These are phyloP conservation scores for Cephus nigrinus DNA, from an alignment of 2,888 invertebrate species.

Conservation along the genomic window DNA sequence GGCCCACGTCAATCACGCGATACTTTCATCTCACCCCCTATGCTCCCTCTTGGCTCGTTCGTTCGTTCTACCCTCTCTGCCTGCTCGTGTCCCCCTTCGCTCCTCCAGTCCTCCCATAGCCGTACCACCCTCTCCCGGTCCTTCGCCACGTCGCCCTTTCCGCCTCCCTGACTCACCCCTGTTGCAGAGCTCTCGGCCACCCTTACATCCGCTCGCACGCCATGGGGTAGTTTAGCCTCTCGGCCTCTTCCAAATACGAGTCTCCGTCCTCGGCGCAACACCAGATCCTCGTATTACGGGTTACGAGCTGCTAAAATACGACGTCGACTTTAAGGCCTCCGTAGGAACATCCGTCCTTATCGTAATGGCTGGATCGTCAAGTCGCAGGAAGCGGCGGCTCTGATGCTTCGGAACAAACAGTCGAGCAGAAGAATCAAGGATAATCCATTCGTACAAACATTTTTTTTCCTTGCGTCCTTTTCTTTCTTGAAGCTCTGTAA, in stretches of 20 bases:
- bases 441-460: not conserved
- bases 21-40: constrained; percentile 60
- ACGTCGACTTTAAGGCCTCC: not conserved
- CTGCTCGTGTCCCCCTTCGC: constrained; percentile 33
- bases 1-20: constrained; percentile 79
- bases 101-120: not conserved
- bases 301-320: constrained; percentile 1
- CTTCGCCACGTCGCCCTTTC: constrained; percentile 22
- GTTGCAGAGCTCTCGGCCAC: constrained; percentile 45
- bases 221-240: constrained; percentile 63
- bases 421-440: not conserved
- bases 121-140: constrained; percentile 34
- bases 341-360: not conserved
- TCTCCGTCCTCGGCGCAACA: constrained; percentile 29
- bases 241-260: constrained; percentile 31
- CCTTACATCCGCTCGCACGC: constrained; percentile 58
- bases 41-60: constrained; percentile 27
- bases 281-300: constrained; percentile 10
- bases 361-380: not conserved
- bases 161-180: constrained; percentile 18
- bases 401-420: not conserved
- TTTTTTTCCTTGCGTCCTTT: not conserved
- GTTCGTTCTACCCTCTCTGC: constrained; percentile 33
- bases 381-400: not conserved
- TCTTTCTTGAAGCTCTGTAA: not conserved